Base-by-base conservation (phyloP, 2,888 invertebrate genomes). In the Lithophane ornitopus region DNA sequence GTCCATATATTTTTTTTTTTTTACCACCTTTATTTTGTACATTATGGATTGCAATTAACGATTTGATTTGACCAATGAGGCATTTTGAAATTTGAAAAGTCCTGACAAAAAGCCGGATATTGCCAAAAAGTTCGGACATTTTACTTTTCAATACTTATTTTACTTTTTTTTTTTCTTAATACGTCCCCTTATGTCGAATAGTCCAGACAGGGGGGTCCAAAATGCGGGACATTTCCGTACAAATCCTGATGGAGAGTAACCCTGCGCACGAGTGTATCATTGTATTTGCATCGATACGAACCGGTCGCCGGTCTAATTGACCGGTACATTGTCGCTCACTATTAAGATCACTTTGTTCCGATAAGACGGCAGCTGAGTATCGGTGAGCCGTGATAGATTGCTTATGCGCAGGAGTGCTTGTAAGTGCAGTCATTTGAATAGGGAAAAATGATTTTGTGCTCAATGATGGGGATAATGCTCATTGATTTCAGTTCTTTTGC, bases 291-390 rank as follows among this genome's bases (percentile, higher is more conserved):
- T 87, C 84, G 80, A 69, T 71, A 69, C 71, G 70, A 87, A 89
- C 88, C 87, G 86, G 90, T 88, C 12, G 52, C 62, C 8, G 63
- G 84, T 82, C 89, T 92, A 92, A 91, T 90, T 90, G 91, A 90
- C 89, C 86, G 89, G 85, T 80, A 88, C 86, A 90, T 91, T 91
- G 92, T 92, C 90, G 86, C 85, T 85, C 87, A 82, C 87, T 87
- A 90, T 91, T 90, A 86, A 91, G 92, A 92, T 92, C 89, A 82
- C 82, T 77, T 82, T 84, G 81, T 62, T 80, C 73, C 77, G 91
- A 91, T 91, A 91, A 85, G 79, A 89, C 87, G 88, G 84, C 84
- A 82, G 73, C 82, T 75, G 82, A 80, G 84, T 82, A 85, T 86
- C 87, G 83, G 84, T 80, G 84, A 85, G 80, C 76, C 70, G 78